Base-by-base conservation (phyloP, 2,888 invertebrate species). In the Ptycholaimellus sp. region DNA sequence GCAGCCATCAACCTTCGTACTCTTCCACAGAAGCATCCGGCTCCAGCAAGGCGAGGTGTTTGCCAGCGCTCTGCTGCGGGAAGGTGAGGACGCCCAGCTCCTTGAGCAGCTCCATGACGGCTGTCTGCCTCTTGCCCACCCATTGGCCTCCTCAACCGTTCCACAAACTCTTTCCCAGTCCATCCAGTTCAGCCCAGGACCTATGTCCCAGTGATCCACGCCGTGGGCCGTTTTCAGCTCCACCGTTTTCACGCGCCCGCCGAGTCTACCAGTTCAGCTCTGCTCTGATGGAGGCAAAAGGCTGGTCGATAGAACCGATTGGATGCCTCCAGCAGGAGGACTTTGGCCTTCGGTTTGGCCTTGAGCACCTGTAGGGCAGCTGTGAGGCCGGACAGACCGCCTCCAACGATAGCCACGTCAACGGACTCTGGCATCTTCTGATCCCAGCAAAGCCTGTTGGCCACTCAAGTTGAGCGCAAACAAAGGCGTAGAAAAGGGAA, bases 111-210 rank as follows among this genome's bases (percentile, higher is more conserved):
- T 56, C 46, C 20, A 59, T 42, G 4, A 61, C 43, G 22, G 58
- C 47, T 37, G 53, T 49, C 41, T 61, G 61, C 3, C 53, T 52
- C 6, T 56, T 52, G 3, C 59, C 58, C 13, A 61, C 57, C 46
- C 59, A 62, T 3, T 59, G 52, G 3, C 56, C 62, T n/a, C n/a
- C n/a, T n/a, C n/a, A n/a, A n/a, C n/a, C n/a, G n/a, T n/a, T n/a
- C n/a, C n/a, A n/a, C n/a, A n/a, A n/a, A n/a, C n/a, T n/a, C n/a
- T n/a, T n/a, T n/a, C n/a, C n/a, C n/a, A n/a, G n/a, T n/a, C n/a
- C n/a, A n/a, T n/a, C n/a, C n/a, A n/a, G n/a, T n/a, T n/a, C n/a
- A n/a, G n/a, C n/a, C n/a, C n/a, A n/a, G n/a, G n/a, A 6, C 62
- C 38, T 13, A 38, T 13, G 25, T 38, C 38, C 33, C 33, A 38